phyloP scores from a whole-genome alignment of 2,113 vertebrate genomes.

The Nyctibius bracteatus region DNA sequence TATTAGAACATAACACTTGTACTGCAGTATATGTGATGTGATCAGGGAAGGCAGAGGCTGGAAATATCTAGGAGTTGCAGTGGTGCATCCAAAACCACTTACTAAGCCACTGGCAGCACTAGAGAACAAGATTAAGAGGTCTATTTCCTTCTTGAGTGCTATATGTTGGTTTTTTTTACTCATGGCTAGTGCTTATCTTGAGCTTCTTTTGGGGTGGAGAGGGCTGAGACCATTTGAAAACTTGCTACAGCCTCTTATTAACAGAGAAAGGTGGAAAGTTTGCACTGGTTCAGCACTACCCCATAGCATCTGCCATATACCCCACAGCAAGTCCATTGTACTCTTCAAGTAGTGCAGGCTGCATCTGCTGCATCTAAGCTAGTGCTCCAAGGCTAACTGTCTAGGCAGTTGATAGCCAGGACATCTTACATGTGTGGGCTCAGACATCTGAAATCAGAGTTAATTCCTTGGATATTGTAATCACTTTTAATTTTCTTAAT shows the following conservation, averaged over 20 bases:
- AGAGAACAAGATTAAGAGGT: background rate
- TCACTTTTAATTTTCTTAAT: background rate
- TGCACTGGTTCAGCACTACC: background rate
- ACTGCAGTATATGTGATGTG: too few species aligned
- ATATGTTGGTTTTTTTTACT: rapidly evolving
- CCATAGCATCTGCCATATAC: background rate
- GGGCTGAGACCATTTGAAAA: background rate
- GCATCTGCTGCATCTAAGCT: background rate
- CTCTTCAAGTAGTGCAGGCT: background rate
- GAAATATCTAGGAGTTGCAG: background rate
- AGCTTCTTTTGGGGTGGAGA: background rate
- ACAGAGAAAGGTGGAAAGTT: background rate
- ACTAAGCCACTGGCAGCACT: background rate
- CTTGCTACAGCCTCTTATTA: background rate
- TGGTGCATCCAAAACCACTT: background rate
- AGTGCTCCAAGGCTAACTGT: background rate
- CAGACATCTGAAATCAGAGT: background rate
- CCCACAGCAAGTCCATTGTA: too few species aligned
- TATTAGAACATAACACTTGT: background rate
- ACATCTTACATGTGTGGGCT: too few species aligned
- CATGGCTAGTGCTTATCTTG: background rate
- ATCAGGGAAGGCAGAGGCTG: background rate
- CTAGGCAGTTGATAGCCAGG: background rate
- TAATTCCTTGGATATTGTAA: background rate
- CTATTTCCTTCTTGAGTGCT: background rate